Evolutionary conservation across 35 echinoderm and acorn worm genomes (phyloP).

Genomic region (Heliocidaris tuberculata): DNA sequence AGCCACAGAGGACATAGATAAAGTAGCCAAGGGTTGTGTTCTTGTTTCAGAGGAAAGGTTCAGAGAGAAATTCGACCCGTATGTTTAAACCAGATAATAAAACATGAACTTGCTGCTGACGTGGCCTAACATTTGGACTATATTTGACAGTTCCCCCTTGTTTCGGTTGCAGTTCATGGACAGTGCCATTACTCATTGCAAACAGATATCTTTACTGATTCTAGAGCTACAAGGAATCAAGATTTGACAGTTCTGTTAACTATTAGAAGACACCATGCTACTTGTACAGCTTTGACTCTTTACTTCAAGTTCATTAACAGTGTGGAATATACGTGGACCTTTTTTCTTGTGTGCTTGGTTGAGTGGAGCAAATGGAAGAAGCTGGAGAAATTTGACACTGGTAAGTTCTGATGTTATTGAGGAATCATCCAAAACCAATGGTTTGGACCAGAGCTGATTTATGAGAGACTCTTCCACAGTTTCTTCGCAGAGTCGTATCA

Average conservation of each 20-base stretch:
- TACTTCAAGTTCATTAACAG: neutral
- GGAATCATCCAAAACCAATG: neutral
- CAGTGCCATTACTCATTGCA: neutral
- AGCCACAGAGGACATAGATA: neutral
- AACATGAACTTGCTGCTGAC: conserved; percentile 8
- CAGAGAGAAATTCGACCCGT: neutral
- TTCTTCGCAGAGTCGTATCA: neutral
- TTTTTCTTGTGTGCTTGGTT: neutral
- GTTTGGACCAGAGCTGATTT: neutral
- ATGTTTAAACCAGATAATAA: neutral
- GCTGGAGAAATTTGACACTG: neutral
- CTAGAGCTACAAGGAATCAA: neutral
- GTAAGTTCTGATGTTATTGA: neutral
- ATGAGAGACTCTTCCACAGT: neutral
- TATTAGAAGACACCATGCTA: neutral
- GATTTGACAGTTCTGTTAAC: neutral
- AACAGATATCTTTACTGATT: neutral
- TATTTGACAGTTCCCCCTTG: neutral
- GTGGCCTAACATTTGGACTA: neutral
- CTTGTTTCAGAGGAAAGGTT: neutral
- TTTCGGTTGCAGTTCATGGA: neutral
- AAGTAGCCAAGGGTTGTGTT: neutral
- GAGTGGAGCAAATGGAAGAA: neutral
- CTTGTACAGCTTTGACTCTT: neutral
- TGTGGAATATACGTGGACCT: neutral